A percentile compares a stretch with the other conserved stretches of the same genome.
phyloP scores from a whole-genome alignment of 2,113 vertebrate genomes.

The Nothocercus nigrocapillus region DNA sequence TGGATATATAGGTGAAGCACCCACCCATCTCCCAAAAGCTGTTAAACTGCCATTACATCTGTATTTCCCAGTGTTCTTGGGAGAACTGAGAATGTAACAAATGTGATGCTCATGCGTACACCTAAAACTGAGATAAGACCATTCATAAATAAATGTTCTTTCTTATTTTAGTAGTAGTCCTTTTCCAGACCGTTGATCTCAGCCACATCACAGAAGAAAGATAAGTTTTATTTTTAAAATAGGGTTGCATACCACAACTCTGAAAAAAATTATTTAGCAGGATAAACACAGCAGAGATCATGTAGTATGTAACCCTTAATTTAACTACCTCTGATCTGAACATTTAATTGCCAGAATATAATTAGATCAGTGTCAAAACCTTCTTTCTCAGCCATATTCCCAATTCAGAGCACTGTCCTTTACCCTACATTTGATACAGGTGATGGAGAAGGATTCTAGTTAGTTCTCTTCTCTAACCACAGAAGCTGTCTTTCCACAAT shows the following conservation, averaged over 20 bases:
- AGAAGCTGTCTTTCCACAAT: constrained; percentile 28
- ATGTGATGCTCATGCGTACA: not conserved
- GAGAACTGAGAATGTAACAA: not conserved
- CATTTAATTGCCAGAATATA: not conserved
- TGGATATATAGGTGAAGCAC: not conserved
- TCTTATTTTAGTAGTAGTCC: not conserved
- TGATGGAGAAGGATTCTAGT: not conserved
- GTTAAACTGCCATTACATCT: not conserved
- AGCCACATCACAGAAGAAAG: not conserved
- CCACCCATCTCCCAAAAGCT: not conserved
- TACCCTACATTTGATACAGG: not conserved
- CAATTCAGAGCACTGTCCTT: not conserved
- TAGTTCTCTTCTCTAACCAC: not conserved
- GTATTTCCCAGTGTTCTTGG: not conserved
- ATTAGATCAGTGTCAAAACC: not conserved
- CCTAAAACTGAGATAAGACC: not conserved
- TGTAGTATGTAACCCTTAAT: not conserved
- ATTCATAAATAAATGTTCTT: not conserved
- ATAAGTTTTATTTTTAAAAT: not conserved
- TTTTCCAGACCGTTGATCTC: not conserved
- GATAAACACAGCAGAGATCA: not conserved
- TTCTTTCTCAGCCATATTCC: not conserved
- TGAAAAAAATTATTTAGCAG: not conserved
- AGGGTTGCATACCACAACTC: not conserved
- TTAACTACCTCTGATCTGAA: not conserved